Conservation (phyloP, 2,113 vertebrate genomes). For the Thryonomys swinderianus region DNA sequence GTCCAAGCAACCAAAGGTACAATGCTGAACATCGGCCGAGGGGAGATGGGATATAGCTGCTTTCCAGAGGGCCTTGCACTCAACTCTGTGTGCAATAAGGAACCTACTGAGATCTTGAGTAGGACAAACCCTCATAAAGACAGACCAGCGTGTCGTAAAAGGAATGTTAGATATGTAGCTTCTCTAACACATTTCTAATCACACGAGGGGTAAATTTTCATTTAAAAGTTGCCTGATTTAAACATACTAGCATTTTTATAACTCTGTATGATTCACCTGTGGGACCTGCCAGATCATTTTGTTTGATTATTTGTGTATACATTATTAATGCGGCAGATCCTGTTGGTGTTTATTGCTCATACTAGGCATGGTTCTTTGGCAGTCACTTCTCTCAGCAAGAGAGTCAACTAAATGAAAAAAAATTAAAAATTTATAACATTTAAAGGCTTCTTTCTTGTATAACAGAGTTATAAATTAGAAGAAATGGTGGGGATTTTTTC, state of each 20-base stretch:
- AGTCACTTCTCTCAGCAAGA: conserved; percentile 81
- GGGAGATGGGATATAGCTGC: not conserved
- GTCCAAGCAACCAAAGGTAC: not conserved
- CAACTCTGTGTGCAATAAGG: not conserved
- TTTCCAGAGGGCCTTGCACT: not conserved
- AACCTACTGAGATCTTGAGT: not conserved
- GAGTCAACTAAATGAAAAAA: conserved; percentile 80
- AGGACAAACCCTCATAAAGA: not conserved
- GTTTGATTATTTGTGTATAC: conserved; percentile 73
- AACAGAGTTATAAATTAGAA: conserved; percentile 68
- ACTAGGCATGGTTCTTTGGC: conserved; percentile 72
- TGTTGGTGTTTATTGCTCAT: conserved; percentile 65
- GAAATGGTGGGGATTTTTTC: not conserved
- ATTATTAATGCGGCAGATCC: conserved; percentile 68
- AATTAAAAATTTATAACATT: conserved; percentile 82
- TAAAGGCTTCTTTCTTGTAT: conserved; percentile 68
- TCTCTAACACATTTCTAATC: not conserved
- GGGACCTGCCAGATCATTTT: conserved; percentile 68
- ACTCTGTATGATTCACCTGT: conserved; percentile 59
- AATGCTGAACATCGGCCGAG: not conserved
- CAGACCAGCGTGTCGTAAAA: not conserved
- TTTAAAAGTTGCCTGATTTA: conserved; percentile 60
- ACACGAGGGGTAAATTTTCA: conserved; percentile 41
- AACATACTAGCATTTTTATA: conserved; percentile 64
- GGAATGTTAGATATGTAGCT: not conserved